phyloP scores from a whole-genome alignment of 2,113 vertebrate species.

The Centropus unirufus region DNA sequence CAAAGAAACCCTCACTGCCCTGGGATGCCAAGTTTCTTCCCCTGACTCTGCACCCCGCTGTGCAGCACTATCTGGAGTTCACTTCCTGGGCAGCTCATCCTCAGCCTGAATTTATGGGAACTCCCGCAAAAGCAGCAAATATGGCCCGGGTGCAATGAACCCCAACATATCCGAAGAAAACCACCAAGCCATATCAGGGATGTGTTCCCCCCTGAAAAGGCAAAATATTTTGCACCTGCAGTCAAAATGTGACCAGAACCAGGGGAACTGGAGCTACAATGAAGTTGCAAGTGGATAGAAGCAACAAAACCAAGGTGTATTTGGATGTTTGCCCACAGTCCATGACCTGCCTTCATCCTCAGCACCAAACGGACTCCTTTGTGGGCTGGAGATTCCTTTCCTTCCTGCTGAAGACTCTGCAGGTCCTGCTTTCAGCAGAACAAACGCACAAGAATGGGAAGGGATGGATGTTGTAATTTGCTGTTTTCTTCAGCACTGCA shows the following conservation, averaged over 20 bases:
- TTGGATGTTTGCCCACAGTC: neutral
- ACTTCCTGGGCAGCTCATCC: neutral
- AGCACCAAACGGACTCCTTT: neutral
- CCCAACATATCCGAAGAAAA: fast-evolving
- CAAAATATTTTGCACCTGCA: neutral
- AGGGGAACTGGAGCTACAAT: neutral
- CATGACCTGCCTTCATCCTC: neutral
- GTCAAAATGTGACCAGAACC: neutral
- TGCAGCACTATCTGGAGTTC: neutral
- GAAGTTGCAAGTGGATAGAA: neutral
- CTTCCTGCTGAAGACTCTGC: neutral
- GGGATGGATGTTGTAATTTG: neutral
- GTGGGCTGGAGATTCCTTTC: fast-evolving
- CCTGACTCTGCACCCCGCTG: fast-evolving
- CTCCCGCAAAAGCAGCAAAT: neutral
- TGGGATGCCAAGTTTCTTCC: neutral
- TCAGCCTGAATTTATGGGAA: neutral
- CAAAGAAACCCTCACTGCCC: neutral
- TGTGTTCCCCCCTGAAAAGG: neutral
- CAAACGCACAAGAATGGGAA: neutral
- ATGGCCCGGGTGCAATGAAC: fast-evolving
- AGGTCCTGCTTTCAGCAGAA: neutral
- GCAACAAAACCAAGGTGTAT: neutral
- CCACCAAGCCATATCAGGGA: too few species aligned
- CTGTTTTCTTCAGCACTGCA: neutral